Base-by-base conservation (phyloP, 1,140 invertebrate genomes). In the Harpegnathos saltator region DNA sequence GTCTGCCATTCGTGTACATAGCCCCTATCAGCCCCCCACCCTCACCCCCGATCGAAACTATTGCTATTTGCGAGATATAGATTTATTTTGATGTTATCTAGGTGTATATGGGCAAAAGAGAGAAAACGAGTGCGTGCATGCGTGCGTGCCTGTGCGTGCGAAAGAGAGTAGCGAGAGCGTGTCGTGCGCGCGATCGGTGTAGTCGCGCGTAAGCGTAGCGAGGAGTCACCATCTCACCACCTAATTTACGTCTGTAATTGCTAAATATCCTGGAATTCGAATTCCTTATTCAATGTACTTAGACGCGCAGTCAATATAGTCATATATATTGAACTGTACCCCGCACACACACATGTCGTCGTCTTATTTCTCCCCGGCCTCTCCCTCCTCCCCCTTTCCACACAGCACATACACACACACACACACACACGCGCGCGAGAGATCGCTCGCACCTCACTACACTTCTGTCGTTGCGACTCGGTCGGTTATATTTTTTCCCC, bases 1-100 rank as follows among this genome's bases (percentile, higher is more conserved):
- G 83, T 87, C 85, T 85, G 85, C 82, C 87, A 71, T 90, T 71
- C 83, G 59, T 93, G 92, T 93, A 93, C 72, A 93, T 93, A 93
- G 85, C 84, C 88, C 88, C 84, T 83, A 44, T 9, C 38, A 44
- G 11, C 38, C 38, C 1, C 33, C 1, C 33, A 33, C 33, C 1
- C 33, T 3, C 33, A 33, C 89, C 85, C 88, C 84, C 83, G 83
- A 89, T 89, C 84, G 83, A 87, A 90, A 89, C 86, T 92, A 89
- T 89, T 90, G 89, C 88, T 90, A 91, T 89, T 74, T 74, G 74
- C 78, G 66, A 86, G 89, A 92, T 92, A 94, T 93, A 94, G 93
- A 94, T 94, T 94, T 94, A 94, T 94, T 94, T 93, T 93, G 91
- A 93, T 93, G 94, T 94, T 94, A 93, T 94, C 94, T 94, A 94